Base-by-base conservation (phyloP, 2,113 vertebrate genomes). In the Symphodus melops region DNA sequence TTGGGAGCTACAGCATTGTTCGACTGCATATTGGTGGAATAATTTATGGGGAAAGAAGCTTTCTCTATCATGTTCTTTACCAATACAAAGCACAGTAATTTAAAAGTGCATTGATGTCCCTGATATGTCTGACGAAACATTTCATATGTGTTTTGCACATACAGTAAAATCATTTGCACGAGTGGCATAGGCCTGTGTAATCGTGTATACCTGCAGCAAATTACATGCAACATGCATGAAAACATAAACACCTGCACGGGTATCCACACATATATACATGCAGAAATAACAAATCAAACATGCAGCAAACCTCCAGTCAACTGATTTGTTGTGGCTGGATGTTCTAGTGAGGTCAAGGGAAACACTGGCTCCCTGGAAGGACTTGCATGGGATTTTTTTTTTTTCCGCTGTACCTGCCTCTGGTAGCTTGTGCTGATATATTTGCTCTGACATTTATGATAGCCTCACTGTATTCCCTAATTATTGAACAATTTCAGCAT, bases 401-500 rank as follows among this genome's bases (percentile, higher is more conserved):
- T 20, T 17, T 0, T 1, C 9, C 9, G 71, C 55, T 72, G 70
- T 57, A 83, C 77, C 80, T 83, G 68, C n/a, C 13, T 70, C 58
- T 58, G 72, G 79, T 79, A 61, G 65, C 83, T 67, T 73, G 58
- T 88, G 81, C 76, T 86, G 85, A 91, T 88, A 76, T 85, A 90
- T 89, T 81, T 82, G 42, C 21, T 79, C 60, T 84, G 82, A 90
- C 91, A 89, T 83, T 76, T 79, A 68, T 17, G 60, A 78, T 82
- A 59, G 83, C 79, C 73, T 78, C 74, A 83, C 82, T 79, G 70
- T 86, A 89, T 83, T 83, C 74, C 68, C 72, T 87, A 92, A 93
- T 92, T 92, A 89, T 88, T 82, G 85, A 82, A 86, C 85, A 87
- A 84, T 89, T 90, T 88, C 81, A 78, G 72, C 86, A 79, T 85